Conservation (phyloP, 2,113 vertebrate species). For the Semicossyphus pulcher region DNA sequence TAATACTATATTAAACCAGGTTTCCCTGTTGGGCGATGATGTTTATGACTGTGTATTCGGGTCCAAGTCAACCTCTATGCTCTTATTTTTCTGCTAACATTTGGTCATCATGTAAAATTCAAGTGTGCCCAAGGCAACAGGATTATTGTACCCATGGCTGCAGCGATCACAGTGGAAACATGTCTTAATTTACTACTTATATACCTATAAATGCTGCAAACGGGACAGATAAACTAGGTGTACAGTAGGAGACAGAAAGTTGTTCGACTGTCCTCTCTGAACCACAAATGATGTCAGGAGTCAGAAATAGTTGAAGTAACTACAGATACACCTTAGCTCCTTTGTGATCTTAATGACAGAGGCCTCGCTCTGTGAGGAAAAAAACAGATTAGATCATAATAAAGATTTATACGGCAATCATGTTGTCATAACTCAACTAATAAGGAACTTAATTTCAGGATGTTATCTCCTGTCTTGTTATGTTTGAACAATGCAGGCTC, state of each 20-base stretch:
- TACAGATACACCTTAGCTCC: conserved; percentile 9
- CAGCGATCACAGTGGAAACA: conserved; percentile 58
- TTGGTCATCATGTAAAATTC: conserved; percentile 65
- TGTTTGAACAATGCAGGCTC: conserved; percentile 32
- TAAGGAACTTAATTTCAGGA: conserved; percentile 34
- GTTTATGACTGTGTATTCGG: conserved; percentile 61
- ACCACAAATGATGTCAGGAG: conserved; percentile 41
- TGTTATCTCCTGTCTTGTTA: conserved; percentile 38
- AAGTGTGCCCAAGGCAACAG: conserved; percentile 52
- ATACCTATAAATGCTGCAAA: conserved; percentile 48
- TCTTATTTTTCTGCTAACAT: conserved; percentile 53
- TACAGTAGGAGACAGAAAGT: neutral
- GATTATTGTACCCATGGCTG: conserved; percentile 58
- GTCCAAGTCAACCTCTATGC: conserved; percentile 36
- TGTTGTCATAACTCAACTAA: conserved; percentile 47
- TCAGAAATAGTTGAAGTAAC: conserved; percentile 3
- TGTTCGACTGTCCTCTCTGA: conserved; percentile 31
- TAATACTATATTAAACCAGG: conserved; percentile 49
- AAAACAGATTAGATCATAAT: conserved; percentile 15
- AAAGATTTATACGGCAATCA: conserved; percentile 1
- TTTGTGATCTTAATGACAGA: conserved; percentile 1
- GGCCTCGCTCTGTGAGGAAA: neutral
- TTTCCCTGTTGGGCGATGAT: conserved; percentile 53
- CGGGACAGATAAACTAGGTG: conserved; percentile 56
- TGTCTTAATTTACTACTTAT: conserved; percentile 50